Percentiles rank a stretch among this genome's conserved stretches.
These are phyloP conservation scores for Coracopsis vasa DNA, from an alignment of 2,113 vertebrate species.

Conservation along the genomic window DNA sequence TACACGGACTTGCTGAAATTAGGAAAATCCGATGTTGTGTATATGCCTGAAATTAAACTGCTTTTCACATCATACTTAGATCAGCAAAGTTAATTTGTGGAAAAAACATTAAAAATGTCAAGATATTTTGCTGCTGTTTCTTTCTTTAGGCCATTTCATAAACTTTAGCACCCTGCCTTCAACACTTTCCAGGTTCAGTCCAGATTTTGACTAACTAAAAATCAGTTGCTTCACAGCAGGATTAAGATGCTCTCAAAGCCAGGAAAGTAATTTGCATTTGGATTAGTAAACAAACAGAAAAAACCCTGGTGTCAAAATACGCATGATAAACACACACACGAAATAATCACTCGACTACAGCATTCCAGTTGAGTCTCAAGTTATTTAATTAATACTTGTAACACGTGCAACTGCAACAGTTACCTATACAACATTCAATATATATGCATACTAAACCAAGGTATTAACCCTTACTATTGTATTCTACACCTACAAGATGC, in stretches of 20 bases:
- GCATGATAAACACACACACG: neutral
- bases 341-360: neutral
- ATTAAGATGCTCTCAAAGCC: neutral
- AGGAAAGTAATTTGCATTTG: neutral
- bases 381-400: neutral
- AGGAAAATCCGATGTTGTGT: neutral
- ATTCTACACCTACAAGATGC: neutral
- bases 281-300: neutral
- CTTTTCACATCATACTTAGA: neutral
- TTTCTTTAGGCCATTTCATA: neutral
- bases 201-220: neutral
- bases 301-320: neutral
- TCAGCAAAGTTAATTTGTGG: neutral
- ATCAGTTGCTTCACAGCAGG: neutral
- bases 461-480: neutral
- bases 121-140: neutral
- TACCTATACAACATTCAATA: neutral
- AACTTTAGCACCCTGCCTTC: neutral
- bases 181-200: neutral
- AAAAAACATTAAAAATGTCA: neutral
- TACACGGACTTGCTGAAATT: neutral
- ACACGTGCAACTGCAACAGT: neutral
- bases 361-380: neutral
- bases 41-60: neutral
- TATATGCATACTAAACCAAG: neutral